Evolutionary conservation across 1,140 invertebrate species (phyloP).

Genomic region (Drosophila watanabei): DNA sequence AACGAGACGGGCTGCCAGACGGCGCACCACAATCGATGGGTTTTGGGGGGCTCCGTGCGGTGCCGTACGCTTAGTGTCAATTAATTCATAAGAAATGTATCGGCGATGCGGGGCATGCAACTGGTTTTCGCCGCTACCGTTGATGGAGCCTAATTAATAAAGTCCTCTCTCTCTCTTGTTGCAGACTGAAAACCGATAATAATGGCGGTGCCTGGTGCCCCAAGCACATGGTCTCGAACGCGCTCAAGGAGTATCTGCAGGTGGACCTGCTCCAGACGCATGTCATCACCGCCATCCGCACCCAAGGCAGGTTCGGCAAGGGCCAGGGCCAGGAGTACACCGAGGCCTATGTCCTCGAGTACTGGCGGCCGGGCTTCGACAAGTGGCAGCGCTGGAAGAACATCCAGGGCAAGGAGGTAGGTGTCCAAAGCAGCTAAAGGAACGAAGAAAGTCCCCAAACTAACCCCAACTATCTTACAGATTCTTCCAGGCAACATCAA

Average conservation of each 20-base stretch:
- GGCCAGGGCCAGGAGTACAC: conserved; percentile 97
- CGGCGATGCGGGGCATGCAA: conserved; percentile 34
- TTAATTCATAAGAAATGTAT: conserved; percentile 78
- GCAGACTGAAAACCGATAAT: conserved; percentile 94
- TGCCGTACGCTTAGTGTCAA: conserved; percentile 84
- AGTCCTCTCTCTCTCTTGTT: conserved; percentile 64
- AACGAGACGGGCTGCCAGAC: conserved; percentile 81
- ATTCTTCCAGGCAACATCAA: conserved; percentile 94
- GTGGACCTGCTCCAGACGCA: conserved; percentile 92
- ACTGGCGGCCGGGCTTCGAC: conserved; percentile 92
- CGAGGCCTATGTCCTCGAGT: conserved; percentile 96
- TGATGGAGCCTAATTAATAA: conserved; percentile 67
- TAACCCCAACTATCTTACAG: conserved; percentile 86
- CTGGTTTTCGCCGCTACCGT: conserved; percentile 57
- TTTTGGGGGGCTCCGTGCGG: conserved; percentile 58
- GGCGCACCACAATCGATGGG: conserved; percentile 35
- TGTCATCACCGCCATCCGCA: conserved; percentile 93
- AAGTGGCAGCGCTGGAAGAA: conserved; percentile 94
- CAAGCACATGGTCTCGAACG: conserved; percentile 93
- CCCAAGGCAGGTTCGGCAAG: conserved; percentile 97
- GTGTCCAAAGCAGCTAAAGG: conserved; percentile 41
- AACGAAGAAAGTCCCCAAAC: neutral
- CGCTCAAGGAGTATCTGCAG: conserved; percentile 95
- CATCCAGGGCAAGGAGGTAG: conserved; percentile 91
- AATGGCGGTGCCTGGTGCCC: conserved; percentile 98